A percentile compares a stretch with the other conserved stretches of the same genome.
phyloP scores from a whole-genome alignment of 2,113 vertebrate genomes.

The Orientallactaga bullata region DNA sequence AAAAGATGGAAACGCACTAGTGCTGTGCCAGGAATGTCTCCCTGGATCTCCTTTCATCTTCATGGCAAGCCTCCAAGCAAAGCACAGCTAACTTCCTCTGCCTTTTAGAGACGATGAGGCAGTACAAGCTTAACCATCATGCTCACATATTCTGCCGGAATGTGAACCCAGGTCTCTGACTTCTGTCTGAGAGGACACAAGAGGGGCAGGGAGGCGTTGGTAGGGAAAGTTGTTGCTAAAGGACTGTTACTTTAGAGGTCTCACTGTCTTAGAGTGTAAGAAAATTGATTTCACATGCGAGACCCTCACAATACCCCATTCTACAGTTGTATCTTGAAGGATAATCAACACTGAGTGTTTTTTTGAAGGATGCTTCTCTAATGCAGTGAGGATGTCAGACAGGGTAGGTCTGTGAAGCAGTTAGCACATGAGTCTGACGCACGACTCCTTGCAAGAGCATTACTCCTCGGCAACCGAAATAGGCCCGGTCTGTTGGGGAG shows the following conservation, averaged over 20 bases:
- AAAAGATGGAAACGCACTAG: not conserved
- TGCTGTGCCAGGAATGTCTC: not conserved
- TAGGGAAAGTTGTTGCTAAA: not conserved
- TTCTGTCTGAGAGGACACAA: not conserved
- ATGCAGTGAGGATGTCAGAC: not conserved
- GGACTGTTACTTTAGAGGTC: not conserved
- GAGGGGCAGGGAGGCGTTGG: not conserved
- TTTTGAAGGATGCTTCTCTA: constrained; percentile 45
- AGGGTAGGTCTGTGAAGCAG: not conserved
- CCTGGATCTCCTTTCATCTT: not conserved
- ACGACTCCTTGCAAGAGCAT: constrained; percentile 27
- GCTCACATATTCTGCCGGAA: not conserved
- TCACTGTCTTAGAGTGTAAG: not conserved
- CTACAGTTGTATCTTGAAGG: not conserved
- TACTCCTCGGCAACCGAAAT: constrained; percentile 38
- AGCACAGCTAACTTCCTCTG: not conserved
- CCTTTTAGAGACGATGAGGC: not conserved
- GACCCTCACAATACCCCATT: not conserved
- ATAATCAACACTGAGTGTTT: not conserved
- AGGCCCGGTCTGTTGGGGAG: constrained; percentile 33
- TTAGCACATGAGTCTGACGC: not conserved
- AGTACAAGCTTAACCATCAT: too few relatives aligned
- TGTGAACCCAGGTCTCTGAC: rapidly evolving
- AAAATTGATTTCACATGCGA: not conserved
- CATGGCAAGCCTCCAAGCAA: not conserved